A percentile compares a stretch with the other conserved stretches of the same genome.
phyloP scores from a whole-genome alignment of 2,888 invertebrate species.

The Kryphioiulus occultus region DNA sequence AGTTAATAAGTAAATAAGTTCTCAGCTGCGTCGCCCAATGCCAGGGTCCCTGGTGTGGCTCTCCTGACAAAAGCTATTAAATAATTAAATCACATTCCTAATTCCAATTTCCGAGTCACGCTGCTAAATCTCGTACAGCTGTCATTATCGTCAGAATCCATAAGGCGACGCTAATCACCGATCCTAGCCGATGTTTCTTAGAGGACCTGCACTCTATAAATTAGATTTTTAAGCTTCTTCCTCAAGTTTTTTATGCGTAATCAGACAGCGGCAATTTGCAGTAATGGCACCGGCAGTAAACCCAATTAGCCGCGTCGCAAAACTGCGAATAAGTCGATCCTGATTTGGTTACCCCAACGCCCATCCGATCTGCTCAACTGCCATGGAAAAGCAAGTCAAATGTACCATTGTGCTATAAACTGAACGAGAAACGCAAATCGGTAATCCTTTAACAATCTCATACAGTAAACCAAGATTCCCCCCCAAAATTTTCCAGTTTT shows the following conservation, averaged over 20 bases:
- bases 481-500: no score
- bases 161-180: background rate
- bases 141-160: background rate
- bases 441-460: no score
- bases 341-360: background rate
- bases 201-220: background rate
- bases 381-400: background rate
- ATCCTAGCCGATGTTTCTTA: background rate
- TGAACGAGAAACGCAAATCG: no score
- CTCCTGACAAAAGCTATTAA: background rate
- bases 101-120: background rate
- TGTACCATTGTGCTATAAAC: no score
- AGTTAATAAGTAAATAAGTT: background rate
- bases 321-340: background rate
- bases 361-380: background rate
- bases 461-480: no score
- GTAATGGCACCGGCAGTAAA: background rate
- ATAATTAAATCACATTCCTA: background rate
- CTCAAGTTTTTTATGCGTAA: background rate
- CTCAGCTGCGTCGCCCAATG: background rate
- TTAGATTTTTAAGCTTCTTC: background rate
- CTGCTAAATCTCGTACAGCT: background rate
- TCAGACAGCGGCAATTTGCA: background rate
- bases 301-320: background rate
- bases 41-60: background rate